Evolutionary conservation across 2,113 vertebrate genomes (phyloP).

Genomic region (Mystacornis crossleyi): DNA sequence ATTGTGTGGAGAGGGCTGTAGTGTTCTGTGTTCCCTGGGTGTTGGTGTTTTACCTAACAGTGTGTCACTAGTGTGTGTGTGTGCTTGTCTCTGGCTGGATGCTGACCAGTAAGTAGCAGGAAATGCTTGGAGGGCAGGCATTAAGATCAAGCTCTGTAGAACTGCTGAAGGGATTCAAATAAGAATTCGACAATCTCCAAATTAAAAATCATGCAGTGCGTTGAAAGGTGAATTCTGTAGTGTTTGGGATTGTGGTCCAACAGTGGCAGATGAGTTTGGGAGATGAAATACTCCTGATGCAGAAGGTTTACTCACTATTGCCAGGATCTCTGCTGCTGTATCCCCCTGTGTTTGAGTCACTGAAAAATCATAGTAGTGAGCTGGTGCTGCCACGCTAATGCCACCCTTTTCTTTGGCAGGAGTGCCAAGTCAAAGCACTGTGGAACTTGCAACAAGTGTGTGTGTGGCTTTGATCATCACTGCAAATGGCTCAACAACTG

Average conservation of each 20-base stretch:
- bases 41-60: not conserved
- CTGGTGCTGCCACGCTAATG: not conserved
- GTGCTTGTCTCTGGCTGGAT: not conserved
- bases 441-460: conserved; percentile 96
- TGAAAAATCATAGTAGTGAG: not conserved
- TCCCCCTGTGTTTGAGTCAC: not conserved
- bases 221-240: not conserved
- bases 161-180: not conserved
- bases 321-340: not conserved
- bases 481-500: conserved; percentile 99
- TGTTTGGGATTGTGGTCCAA: not conserved
- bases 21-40: not conserved
- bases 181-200: not conserved
- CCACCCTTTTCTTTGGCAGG: conserved; percentile 70
- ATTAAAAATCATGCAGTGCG: not conserved
- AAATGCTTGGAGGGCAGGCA: not conserved
- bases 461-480: conserved; percentile 95
- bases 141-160: not conserved
- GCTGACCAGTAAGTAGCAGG: not conserved
- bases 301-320: not conserved
- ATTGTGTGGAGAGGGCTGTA: not conserved
- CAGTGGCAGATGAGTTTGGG: not conserved
- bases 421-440: conserved; percentile 95
- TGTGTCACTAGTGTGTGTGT: fast-evolving
- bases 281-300: not conserved